Evolutionary conservation across 2,113 vertebrate species (phyloP), one percentile per base, ranked within the genome.

Genomic region (Erpornis zantholeuca): DNA sequence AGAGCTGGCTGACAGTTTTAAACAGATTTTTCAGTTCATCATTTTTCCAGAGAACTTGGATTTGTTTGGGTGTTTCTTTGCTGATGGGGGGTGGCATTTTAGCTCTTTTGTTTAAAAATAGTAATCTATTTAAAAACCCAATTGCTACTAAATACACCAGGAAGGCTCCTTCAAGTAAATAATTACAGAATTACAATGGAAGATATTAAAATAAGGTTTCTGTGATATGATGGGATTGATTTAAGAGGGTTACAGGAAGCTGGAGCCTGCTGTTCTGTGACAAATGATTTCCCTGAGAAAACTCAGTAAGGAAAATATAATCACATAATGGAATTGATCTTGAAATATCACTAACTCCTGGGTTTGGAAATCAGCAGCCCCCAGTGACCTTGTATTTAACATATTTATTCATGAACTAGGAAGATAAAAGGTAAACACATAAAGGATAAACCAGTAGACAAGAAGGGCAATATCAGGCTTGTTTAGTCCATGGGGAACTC

Each of bases 321-420:
- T 94, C 78, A 87, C 35, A 80, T 90, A 88, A 96, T 78, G 54
- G 79, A 94, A 92, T 91, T 71, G 84, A 70, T 91, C 89, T 92
- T 91, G 87, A 88, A 94, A 91, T 45, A 91, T 60, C 60, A 68
- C 86, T 50, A 45, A 73, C 73, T 92, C 59, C 27, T 60, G 63
- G 31, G 59, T 65, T 59, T 88, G 79, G 47, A 89, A 87, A 89
- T 87, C 70, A 64, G 61, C 72, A 79, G 50, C 33, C 49, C 50
- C 68, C 77, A 24, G 11, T 69, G 69, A 78, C 83, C 83, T 88
- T 83, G 44, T 70, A 20, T 73, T 80, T 95, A 40, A 91, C 25
- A 81, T 82, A 54, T 92, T 94, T 82, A 73, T 75, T 91, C 75
- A 78, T 29, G 52, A 90, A 77, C 71, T 56, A 59, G 38, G 73